Base-by-base conservation (phyloP, 2,888 invertebrate genomes). In the Drosophila paramelanica region DNA sequence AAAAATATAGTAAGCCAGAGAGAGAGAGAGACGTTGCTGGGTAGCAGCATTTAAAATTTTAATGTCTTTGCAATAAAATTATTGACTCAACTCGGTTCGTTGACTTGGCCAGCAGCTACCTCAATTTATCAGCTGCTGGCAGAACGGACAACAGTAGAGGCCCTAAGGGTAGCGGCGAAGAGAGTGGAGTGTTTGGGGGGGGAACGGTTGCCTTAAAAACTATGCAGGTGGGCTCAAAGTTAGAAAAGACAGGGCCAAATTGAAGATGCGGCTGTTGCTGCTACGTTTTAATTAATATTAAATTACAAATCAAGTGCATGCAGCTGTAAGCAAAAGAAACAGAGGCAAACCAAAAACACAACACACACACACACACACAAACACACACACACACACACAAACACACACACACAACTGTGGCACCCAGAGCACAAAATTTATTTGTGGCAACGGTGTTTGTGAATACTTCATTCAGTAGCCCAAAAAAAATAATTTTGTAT, bases 281-380 rank as follows among this genome's bases (percentile, higher is more conserved):
- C 38, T 43, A 57, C 71, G 55, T 76, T 88, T 83, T 81, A 87
- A 89, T 88, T 87, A 83, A 85, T 87, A 85, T 87, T 75, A 83
- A 88, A 85, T 88, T 85, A 74, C 69, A 76, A 82, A 76, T 79
- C 73, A 78, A 79, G 70, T 77, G 75, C 61, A 68, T 59, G 71
- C 56, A 60, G 49, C 60, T 53, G 67, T 57, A 43, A 33, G 36
- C 45, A 50, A n/a, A 31, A 42, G 38, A 36, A 46, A 14, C 45
- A 25, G 20, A 31, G 42, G 46, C 52, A 60, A 36, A 47, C 25
- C 23, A 23, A 55, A 56, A 42, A 11, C 17, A 39, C 23, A 65
- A 47, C 39, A 25, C 25, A 57, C 23, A 51, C 39, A 27, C 31
- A 51, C 17, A 67, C 49, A 46, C 8, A 52, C 47, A 38, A 6